Conservation (phyloP, 2,797 vertebrate species). For the Acanthurus lineatus region DNA sequence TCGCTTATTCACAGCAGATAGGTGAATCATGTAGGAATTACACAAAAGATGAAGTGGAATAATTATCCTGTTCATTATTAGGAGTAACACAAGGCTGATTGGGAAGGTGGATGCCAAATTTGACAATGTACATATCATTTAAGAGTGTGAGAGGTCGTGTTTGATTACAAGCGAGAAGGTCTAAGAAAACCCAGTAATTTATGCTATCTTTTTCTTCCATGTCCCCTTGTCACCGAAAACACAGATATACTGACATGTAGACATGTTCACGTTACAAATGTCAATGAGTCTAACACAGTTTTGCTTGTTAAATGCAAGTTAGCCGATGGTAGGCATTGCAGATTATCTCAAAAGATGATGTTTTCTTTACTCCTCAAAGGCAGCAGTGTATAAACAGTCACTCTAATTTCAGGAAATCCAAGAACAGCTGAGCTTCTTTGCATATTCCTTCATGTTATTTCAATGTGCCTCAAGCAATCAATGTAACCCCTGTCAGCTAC, state of each 20-base stretch:
- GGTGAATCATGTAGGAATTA: constrained; percentile 48
- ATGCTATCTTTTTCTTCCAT: neutral
- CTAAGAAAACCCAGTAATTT: constrained; percentile 4
- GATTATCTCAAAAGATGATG: neutral
- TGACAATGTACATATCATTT: constrained; percentile 55
- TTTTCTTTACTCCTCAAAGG: constrained; percentile 19
- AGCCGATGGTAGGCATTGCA: neutral
- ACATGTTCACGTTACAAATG: neutral
- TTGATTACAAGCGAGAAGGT: constrained; percentile 40
- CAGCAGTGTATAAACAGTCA: constrained; percentile 9
- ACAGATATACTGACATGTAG: neutral
- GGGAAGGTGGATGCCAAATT: constrained; percentile 35
- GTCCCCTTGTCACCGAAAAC: neutral
- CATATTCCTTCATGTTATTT: constrained; percentile 23
- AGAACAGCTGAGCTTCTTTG: constrained; percentile 33
- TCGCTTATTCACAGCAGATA: constrained; percentile 40
- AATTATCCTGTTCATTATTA: constrained; percentile 64
- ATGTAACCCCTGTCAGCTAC: constrained; percentile 27
- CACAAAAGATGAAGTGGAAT: constrained; percentile 70
- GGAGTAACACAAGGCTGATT: constrained; percentile 62
- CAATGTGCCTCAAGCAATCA: constrained; percentile 38
- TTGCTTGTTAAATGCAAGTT: neutral
- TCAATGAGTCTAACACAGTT: constrained; percentile 4
- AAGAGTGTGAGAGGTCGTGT: constrained; percentile 34
- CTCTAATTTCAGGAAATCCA: constrained; percentile 18